Conservation (phyloP, 2,888 invertebrate genomes). For the Digitonthophagus gazella region DNA sequence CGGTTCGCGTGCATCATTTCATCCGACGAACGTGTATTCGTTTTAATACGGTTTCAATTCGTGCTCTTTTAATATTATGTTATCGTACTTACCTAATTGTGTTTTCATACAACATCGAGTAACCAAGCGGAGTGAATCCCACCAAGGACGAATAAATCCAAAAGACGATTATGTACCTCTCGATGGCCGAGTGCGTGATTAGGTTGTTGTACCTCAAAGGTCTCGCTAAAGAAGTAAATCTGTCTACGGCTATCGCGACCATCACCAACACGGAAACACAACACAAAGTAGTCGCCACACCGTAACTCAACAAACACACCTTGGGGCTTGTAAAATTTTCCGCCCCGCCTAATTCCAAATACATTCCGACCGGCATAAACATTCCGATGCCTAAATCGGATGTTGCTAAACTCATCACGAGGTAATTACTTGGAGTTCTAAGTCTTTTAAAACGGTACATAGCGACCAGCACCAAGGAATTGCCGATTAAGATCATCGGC, state of each 20-base stretch:
- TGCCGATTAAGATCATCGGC: slow-evolving; percentile 60
- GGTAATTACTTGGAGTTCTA: slow-evolving; percentile 61
- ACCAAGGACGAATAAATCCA: slow-evolving; percentile 60
- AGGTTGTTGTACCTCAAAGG: slow-evolving; percentile 63
- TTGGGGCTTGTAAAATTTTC: slow-evolving; percentile 49
- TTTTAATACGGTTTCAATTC: background rate
- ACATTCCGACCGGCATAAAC: slow-evolving; percentile 60
- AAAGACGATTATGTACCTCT: slow-evolving; percentile 57
- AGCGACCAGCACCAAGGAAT: slow-evolving; percentile 59
- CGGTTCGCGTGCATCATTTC: background rate
- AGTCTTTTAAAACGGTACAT: slow-evolving; percentile 61
- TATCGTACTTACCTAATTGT: slow-evolving; percentile 39
- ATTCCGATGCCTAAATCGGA: slow-evolving; percentile 61
- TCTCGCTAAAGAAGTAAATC: slow-evolving; percentile 61
- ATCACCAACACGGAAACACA: slow-evolving; percentile 61
- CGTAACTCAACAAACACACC: slow-evolving; percentile 59
- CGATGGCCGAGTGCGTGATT: slow-evolving; percentile 61
- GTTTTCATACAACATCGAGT: slow-evolving; percentile 48
- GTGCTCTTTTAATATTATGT: background rate
- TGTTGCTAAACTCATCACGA: slow-evolving; percentile 60
- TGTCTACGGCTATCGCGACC: slow-evolving; percentile 62
- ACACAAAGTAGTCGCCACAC: slow-evolving; percentile 58
- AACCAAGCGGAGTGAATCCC: slow-evolving; percentile 57
- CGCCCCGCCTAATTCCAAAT: slow-evolving; percentile 56
- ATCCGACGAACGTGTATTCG: background rate